Base-by-base conservation (phyloP, 2,888 invertebrate genomes). In the Eubasilissa splendida region DNA sequence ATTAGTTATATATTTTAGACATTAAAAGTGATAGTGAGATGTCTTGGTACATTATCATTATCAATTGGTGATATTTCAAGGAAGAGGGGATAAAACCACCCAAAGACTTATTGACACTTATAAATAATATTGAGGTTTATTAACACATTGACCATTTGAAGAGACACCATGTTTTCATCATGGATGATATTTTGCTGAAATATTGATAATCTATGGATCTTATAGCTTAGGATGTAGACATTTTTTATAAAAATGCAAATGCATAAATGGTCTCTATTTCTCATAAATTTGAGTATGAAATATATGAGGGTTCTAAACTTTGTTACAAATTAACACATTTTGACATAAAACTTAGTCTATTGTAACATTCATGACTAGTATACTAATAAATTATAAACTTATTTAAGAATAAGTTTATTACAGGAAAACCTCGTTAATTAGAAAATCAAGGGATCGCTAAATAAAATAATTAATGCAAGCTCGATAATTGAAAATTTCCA, bases 171-270 rank as follows among this genome's bases (percentile, higher is more conserved):
- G 60, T 10, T 63, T 60, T 63, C 11, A 10, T 63, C 33, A 31
- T 11, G 31, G 33, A 31, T 31, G 60, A 22, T 11, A 63, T 22
- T 63, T 63, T 63, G 60, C 33, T 66, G 66, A 42, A 66, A 42
- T 66, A 33, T 65, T 33, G 31, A 65, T 65, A 31, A 65, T 33
- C 31, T 65, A 66, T 66, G 66, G 66, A 66, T 66, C 66, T 66
- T 66, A 50, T 66, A 66, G 66, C 66, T 66, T 66, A 66, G 42
- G 66, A 66, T 50, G 50, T 66, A 7, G 50, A 42, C 66, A 66
- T 66, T 66, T 66, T 66, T 66, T 66, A 66, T 66, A 66, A 66
- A 66, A 66, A 66, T 66, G 66, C 42, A 33, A 33, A 42, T 33
- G 10, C 60, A 63, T 31, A 11, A 10, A 31, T 12, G 33, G 12